A percentile compares a stretch with the other conserved stretches of the same genome.
Evolutionary conservation across 1,140 invertebrate species (phyloP).

Genomic region (Diploscapter pachys): DNA sequence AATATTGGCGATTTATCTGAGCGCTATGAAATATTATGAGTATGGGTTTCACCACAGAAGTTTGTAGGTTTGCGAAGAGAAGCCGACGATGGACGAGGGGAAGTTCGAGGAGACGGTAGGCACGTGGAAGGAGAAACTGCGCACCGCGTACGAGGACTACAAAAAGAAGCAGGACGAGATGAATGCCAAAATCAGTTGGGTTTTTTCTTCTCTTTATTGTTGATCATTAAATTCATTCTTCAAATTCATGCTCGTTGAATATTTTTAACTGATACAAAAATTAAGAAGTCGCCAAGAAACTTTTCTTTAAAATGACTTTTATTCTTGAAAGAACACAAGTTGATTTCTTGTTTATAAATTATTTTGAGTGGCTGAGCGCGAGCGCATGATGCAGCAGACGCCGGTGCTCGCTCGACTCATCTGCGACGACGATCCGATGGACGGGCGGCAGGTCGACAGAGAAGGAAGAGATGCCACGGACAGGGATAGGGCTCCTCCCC

Average conservation of each 20-base stretch:
- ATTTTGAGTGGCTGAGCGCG: conserved; percentile 30
- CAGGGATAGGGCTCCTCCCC: conserved; percentile 1
- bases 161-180: conserved; percentile 38
- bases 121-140: conserved; percentile 39
- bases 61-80: conserved; percentile 34
- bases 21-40: too few relatives aligned
- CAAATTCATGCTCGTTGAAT: background rate
- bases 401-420: conserved; percentile 21
- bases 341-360: background rate
- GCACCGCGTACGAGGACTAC: conserved; percentile 36
- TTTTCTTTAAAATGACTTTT: conserved; percentile 7
- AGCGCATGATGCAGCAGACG: conserved; percentile 28
- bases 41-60: too few relatives aligned
- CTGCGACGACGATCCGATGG: conserved; percentile 22
- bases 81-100: conserved; percentile 29
- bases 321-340: background rate
- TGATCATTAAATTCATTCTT: background rate
- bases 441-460: background rate
- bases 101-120: conserved; percentile 37
- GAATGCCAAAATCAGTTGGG: conserved; percentile 28
- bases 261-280: conserved; percentile 3
- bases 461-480: conserved; percentile 10
- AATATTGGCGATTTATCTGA: too few relatives aligned
- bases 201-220: conserved; percentile 7
- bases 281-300: conserved; percentile 2